phyloP scores from a whole-genome alignment of 2,797 vertebrate species.

The Anguilla anguilla region DNA sequence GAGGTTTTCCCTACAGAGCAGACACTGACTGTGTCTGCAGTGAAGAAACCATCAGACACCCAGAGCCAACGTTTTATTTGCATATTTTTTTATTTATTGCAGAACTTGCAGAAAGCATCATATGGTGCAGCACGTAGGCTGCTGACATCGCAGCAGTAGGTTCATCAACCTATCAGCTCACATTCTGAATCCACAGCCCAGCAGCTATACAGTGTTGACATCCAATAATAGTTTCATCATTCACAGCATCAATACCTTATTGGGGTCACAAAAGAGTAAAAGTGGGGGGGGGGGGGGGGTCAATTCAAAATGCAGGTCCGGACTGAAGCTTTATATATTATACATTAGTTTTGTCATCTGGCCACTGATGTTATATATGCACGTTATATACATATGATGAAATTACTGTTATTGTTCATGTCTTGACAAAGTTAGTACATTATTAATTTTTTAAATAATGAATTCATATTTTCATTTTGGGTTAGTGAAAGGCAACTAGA shows the following conservation, averaged over 20 bases:
- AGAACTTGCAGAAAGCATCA: slow-evolving; percentile 30
- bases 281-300: background rate
- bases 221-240: too few relatives aligned
- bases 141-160: slow-evolving; percentile 48
- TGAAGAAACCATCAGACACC: background rate
- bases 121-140: slow-evolving; percentile 25
- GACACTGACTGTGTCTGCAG: background rate
- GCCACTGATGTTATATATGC: background rate
- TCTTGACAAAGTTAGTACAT: slow-evolving; percentile 26
- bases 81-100: slow-evolving; percentile 33
- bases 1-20: background rate
- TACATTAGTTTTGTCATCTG: background rate
- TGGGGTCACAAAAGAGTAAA: slow-evolving; percentile 33
- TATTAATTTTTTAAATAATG: slow-evolving; percentile 5
- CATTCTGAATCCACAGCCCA: background rate
- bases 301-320: slow-evolving; percentile 38
- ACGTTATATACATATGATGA: slow-evolving; percentile 32
- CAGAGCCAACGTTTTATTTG: background rate
- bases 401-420: slow-evolving; percentile 5
- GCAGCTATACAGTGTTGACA: background rate
- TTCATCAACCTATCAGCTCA: slow-evolving; percentile 35
- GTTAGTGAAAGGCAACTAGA: slow-evolving; percentile 29
- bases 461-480: slow-evolving; percentile 8
- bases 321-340: background rate
- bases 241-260: slow-evolving; percentile 2